Percentiles rank a stretch among this genome's conserved stretches.
phyloP scores from a whole-genome alignment of 2,888 invertebrate genomes.

The Drosophila multiciliata region DNA sequence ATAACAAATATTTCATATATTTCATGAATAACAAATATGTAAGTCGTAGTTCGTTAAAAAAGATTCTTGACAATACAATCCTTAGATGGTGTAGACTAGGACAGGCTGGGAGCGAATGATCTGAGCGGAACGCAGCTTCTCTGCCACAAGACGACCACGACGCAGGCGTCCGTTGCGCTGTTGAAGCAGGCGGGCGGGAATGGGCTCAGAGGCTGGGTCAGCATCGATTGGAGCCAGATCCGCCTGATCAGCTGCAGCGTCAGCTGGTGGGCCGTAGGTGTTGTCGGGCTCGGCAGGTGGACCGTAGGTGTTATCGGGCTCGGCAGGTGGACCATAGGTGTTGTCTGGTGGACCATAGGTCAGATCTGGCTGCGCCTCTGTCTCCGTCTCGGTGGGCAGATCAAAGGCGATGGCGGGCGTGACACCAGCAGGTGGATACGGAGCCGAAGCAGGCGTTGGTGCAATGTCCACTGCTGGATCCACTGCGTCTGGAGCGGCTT shows the following conservation, averaged over 20 bases:
- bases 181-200: conserved; percentile 70
- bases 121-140: conserved; percentile 64
- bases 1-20: conserved; percentile 31
- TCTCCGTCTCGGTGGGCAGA: conserved; percentile 74
- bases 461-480: conserved; percentile 51
- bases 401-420: conserved; percentile 79
- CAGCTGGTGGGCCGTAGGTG: conserved; percentile 71
- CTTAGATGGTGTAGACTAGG: conserved; percentile 73
- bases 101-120: conserved; percentile 72
- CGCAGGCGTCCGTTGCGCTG: conserved; percentile 62
- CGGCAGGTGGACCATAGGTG: conserved; percentile 65
- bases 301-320: conserved; percentile 72
- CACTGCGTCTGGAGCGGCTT: conserved; percentile 52
- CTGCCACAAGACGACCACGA: conserved; percentile 56
- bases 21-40: conserved; percentile 38
- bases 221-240: conserved; percentile 41
- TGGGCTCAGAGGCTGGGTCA: conserved; percentile 55
- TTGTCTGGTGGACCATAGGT: conserved; percentile 68
- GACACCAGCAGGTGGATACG: conserved; percentile 79
- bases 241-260: conserved; percentile 41
- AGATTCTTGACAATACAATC: conserved; percentile 3
- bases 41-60: conserved; percentile 36
- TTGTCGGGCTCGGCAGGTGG: conserved; percentile 69
- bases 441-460: conserved; percentile 60
- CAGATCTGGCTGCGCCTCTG: conserved; percentile 73